These are phyloP conservation scores for Troides helena DNA, from an alignment of 2,888 invertebrate species.

Conservation along the genomic window DNA sequence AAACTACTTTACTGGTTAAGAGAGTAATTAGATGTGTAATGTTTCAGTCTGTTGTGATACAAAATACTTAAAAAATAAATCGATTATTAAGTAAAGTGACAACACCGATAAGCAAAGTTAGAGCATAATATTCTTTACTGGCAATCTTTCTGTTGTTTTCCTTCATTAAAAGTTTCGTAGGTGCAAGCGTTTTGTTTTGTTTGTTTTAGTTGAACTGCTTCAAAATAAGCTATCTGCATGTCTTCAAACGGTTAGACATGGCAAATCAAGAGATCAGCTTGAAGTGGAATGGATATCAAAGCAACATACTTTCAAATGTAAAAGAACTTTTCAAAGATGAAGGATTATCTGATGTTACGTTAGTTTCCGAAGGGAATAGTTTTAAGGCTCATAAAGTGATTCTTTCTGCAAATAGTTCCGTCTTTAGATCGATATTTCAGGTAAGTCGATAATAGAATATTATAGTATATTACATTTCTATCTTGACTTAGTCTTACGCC, in stretches of 20 bases:
- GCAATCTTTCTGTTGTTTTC: slow-evolving; percentile 24
- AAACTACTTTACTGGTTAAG: too few relatives aligned
- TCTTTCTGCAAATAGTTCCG: slow-evolving; percentile 84
- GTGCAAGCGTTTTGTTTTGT: slow-evolving; percentile 36
- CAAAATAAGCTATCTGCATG: slow-evolving; percentile 41
- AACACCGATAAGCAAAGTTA: background rate
- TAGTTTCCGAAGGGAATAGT: slow-evolving; percentile 83
- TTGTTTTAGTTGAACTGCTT: slow-evolving; percentile 36
- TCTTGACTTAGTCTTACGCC: slow-evolving; percentile 48
- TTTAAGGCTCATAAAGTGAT: slow-evolving; percentile 85
- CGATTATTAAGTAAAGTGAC: background rate
- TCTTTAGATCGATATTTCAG: slow-evolving; percentile 83
- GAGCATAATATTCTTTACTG: slow-evolving; percentile 4
- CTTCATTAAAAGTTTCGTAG: slow-evolving; percentile 14
- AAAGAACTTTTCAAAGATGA: slow-evolving; percentile 83
- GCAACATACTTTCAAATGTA: slow-evolving; percentile 82
- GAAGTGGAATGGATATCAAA: slow-evolving; percentile 85
- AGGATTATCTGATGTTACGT: slow-evolving; percentile 83
- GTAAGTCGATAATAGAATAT: slow-evolving; percentile 50
- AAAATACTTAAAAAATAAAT: background rate
- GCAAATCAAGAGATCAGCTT: slow-evolving; percentile 83
- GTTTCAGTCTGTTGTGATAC: too few relatives aligned
- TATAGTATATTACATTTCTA: slow-evolving; percentile 1
- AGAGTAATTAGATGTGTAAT: too few relatives aligned
- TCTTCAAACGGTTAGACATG: slow-evolving; percentile 47